Evolutionary conservation across 2,888 invertebrate genomes (phyloP), one percentile per base, ranked within the genome.

Genomic region (Drosophila mulleri): DNA sequence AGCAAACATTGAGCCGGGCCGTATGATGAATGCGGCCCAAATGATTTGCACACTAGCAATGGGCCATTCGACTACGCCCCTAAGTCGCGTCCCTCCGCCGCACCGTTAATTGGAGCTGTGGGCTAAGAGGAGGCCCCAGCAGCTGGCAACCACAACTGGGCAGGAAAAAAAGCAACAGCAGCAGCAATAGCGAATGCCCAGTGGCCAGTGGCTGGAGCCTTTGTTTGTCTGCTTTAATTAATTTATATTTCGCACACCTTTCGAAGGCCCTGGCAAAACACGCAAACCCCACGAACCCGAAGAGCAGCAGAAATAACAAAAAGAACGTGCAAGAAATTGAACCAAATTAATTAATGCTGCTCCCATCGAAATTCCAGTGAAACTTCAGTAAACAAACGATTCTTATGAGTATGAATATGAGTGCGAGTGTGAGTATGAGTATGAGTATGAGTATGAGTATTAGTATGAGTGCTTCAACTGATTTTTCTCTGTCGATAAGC

Each of bases 1-100:
- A 71, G 78, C 84, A 85, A 88, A 80, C 88, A 89, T 77, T 85
- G 73, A 73, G 69, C 75, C 47, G 54, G 66, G 89, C 71, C 80
- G 77, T 89, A 85, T 89, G 84, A 85, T 89, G 88, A 90, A 85
- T 89, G 90, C 73, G 83, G 65, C 83, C 86, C 80, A 82, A 84
- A 89, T 89, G 83, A 89, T 84, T 84, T 88, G 89, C 82, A 70
- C 64, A 41, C 69, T 50, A 54, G 42, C 37, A 44, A 44, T 20
- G 45, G 41, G 57, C 48, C 56, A 44, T 32, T 39, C 44, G 57
- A 11, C 54, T 29, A 60, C 50, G 58, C 50, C 73, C 42, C 52
- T 37, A 37, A 23, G 11, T 9, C 26, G 2, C 47, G 20, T 20
- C 26, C n/a, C n/a, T n/a, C 39, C 29, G 14, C n/a, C 39, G 23